Conservation (phyloP, 2,113 vertebrate species). For the Pelecanoides urinatrix region DNA sequence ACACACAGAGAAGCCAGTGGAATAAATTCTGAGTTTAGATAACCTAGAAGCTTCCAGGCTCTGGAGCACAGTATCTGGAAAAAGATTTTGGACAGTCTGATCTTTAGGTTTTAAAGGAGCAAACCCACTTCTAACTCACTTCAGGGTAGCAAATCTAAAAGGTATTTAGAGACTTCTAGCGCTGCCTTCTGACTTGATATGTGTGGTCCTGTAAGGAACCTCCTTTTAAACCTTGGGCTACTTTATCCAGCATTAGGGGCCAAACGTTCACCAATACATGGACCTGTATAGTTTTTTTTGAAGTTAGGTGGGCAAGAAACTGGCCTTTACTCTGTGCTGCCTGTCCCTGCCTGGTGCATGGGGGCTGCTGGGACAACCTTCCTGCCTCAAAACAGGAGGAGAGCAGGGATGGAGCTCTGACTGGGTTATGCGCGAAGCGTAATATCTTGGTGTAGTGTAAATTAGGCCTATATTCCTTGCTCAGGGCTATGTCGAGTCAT, state of each 20-base stretch:
- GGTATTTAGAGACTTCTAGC: not conserved
- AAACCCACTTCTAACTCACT: not conserved
- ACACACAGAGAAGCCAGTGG: not conserved
- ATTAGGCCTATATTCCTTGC: not conserved
- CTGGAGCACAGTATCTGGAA: not conserved
- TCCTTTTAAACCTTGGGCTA: not conserved
- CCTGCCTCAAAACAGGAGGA: not conserved
- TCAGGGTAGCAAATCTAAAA: not conserved
- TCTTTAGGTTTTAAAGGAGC: not conserved
- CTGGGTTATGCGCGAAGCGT: accelerated
- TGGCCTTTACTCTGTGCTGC: not conserved
- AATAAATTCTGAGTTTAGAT: not conserved
- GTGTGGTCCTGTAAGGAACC: not conserved
- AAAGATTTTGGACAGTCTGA: not conserved
- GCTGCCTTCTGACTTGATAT: not conserved
- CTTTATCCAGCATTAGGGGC: not conserved
- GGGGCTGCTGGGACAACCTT: not conserved
- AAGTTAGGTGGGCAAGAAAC: not conserved
- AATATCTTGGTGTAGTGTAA: too few species aligned
- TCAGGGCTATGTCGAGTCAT: not conserved
- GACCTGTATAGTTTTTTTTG: not conserved
- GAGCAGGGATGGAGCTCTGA: not conserved
- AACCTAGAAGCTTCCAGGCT: not conserved
- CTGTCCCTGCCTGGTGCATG: not conserved
- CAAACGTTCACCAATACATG: not conserved